Evolutionary conservation across 2,888 invertebrate species (phyloP).

Genomic region (Dorcus hopei): DNA sequence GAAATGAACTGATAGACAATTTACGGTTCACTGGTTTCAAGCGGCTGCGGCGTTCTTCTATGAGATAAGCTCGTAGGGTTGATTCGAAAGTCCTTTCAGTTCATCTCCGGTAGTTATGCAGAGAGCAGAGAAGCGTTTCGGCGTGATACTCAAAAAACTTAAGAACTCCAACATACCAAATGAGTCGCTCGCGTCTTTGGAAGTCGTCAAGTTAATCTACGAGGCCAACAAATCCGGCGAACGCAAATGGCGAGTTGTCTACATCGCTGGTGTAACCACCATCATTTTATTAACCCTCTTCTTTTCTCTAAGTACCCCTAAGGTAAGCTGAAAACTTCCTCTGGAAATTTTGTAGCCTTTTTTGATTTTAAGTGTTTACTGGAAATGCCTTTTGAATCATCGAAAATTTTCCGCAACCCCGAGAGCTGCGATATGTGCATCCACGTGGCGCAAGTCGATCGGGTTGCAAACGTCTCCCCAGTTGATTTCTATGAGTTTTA

Average conservation of each 20-base stretch:
- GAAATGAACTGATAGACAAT: conserved; percentile 26
- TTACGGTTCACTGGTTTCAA: conserved; percentile 28
- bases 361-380: conserved; percentile 39
- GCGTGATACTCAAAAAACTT: conserved; percentile 26
- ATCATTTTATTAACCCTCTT: neutral
- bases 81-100: conserved; percentile 16
- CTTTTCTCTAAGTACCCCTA: neutral
- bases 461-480: conserved; percentile 64
- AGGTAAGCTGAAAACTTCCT: conserved; percentile 9
- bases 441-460: conserved; percentile 61
- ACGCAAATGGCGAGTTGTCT: conserved; percentile 4
- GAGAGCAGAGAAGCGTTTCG: conserved; percentile 33
- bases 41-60: conserved; percentile 27
- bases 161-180: conserved; percentile 23
- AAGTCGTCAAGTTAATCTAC: conserved; percentile 21
- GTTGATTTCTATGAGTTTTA: conserved; percentile 69
- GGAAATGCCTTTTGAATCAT: conserved; percentile 39
- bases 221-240: neutral
- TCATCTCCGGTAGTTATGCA: conserved; percentile 24
- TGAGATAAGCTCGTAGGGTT: conserved; percentile 20
- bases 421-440: conserved; percentile 78
- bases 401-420: conserved; percentile 67
- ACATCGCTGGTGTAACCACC: neutral
- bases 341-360: neutral
- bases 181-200: conserved; percentile 20